Percentiles rank a stretch among this genome's conserved stretches.
These are phyloP conservation scores for Sebastes melanostomus DNA, from an alignment of 2,797 vertebrate genomes.

Conservation along the genomic window DNA sequence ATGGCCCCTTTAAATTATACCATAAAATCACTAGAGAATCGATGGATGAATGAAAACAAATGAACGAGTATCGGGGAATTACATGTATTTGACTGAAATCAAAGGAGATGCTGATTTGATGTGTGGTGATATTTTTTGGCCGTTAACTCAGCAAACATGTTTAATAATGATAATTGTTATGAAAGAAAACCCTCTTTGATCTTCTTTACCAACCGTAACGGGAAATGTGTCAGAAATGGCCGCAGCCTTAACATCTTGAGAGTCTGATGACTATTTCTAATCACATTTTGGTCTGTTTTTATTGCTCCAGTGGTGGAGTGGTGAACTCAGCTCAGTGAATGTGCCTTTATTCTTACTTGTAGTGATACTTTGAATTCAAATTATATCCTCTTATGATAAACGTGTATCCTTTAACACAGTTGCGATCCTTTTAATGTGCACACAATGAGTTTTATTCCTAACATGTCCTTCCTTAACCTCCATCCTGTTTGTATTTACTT, in stretches of 20 bases:
- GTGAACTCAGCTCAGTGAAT: neutral
- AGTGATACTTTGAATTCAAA: neutral
- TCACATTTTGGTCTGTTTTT: constrained; percentile 6
- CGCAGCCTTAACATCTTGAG: neutral
- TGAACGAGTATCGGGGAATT: neutral
- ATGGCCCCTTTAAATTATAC: neutral
- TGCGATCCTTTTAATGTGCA: constrained; percentile 27
- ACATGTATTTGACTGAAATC: neutral
- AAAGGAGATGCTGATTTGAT: constrained; percentile 10
- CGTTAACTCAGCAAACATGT: constrained; percentile 32
- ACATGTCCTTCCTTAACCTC: constrained; percentile 60
- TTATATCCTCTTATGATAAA: constrained; percentile 17
- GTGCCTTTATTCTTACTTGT: neutral
- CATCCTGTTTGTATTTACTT: constrained; percentile 77
- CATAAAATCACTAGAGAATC: neutral
- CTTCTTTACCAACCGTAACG: neutral
- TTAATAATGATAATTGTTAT: neutral
- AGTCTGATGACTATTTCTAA: neutral
- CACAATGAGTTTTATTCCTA: constrained; percentile 19
- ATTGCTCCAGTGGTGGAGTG: neutral
- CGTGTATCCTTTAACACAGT: neutral
- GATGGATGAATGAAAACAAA: neutral
- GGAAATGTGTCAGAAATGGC: constrained; percentile 21
- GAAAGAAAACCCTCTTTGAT: constrained; percentile 21
- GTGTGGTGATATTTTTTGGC: constrained; percentile 10